Percentiles rank a stretch among this genome's conserved stretches.
Evolutionary conservation across 1,140 invertebrate genomes (phyloP).

Genomic region (Belonocnema kinseyi): DNA sequence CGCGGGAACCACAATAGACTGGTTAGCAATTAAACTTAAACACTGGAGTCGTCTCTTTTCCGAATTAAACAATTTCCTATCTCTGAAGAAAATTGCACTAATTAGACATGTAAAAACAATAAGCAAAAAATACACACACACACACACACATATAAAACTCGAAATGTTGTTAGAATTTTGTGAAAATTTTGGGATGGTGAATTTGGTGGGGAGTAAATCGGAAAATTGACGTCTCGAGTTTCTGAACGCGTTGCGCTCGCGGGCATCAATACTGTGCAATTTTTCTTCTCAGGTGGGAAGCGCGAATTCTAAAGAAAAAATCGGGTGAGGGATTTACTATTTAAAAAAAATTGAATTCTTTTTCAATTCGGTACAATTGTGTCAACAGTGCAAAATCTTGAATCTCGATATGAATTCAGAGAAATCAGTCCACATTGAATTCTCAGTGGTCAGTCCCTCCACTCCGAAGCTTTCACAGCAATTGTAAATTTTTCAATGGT

Average conservation of each 20-base stretch:
- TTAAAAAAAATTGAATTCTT: no score
- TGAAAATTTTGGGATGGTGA: slow-evolving; percentile 20
- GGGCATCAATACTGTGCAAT: background rate
- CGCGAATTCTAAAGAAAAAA: background rate
- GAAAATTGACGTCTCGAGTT: slow-evolving; percentile 34
- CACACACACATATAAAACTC: no score
- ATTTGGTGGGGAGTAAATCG: slow-evolving; percentile 28
- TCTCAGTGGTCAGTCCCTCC: background rate
- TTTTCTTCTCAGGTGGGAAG: background rate
- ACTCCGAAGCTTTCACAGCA: no score
- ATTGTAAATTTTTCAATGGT: no score
- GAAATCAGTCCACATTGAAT: background rate
- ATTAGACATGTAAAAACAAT: no score
- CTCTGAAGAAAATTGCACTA: background rate
- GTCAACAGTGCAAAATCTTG: slow-evolving; percentile 9
- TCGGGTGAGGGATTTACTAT: no score
- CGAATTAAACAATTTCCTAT: background rate
- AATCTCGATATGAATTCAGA: background rate
- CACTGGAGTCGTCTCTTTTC: background rate
- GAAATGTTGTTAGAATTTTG: no score
- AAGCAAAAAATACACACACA: no score
- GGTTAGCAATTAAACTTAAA: slow-evolving; percentile 27
- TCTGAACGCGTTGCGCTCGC: slow-evolving; percentile 40
- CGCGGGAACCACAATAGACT: slow-evolving; percentile 26
- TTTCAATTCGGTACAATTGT: background rate